These are phyloP conservation scores for Drosophila quadrilineata DNA, from an alignment of 1,140 invertebrate species.

Conservation along the genomic window DNA sequence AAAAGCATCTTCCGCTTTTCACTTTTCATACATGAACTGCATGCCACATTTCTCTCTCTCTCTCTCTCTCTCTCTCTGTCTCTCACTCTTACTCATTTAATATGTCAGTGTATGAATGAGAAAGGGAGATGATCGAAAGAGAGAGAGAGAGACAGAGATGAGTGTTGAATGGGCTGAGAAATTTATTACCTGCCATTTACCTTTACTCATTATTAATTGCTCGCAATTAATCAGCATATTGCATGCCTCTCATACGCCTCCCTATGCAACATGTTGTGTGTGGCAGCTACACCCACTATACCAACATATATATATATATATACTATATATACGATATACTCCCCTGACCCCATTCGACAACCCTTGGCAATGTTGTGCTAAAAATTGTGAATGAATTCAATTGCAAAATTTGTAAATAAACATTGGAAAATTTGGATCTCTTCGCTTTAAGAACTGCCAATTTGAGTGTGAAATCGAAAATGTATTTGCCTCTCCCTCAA, in stretches of 20 bases:
- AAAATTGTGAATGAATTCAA: slow-evolving; percentile 66
- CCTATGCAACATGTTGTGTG: slow-evolving; percentile 58
- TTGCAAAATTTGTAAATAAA: slow-evolving; percentile 73
- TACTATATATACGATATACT: no score
- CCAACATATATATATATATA: no score
- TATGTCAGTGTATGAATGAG: neutral
- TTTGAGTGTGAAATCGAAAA: slow-evolving; percentile 70
- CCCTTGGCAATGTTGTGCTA: neutral
- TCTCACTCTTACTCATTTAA: no score
- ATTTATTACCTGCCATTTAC: slow-evolving; percentile 78
- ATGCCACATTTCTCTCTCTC: no score
- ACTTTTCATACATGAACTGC: slow-evolving; percentile 47
- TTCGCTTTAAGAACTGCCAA: slow-evolving; percentile 36
- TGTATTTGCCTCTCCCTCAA: slow-evolving; percentile 42
- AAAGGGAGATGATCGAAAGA: neutral
- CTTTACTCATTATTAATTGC: slow-evolving; percentile 74
- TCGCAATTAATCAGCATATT: slow-evolving; percentile 73
- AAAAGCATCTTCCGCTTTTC: slow-evolving; percentile 50
- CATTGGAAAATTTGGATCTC: slow-evolving; percentile 42
- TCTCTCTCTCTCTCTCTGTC: no score
- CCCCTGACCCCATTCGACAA: neutral
- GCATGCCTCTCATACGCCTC: slow-evolving; percentile 65
- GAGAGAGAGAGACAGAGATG: neutral
- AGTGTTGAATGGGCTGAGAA: slow-evolving; percentile 30
- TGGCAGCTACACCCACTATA: neutral